These are phyloP conservation scores for Amaurobius ferox DNA, from an alignment of 2,888 invertebrate species.

Conservation along the genomic window DNA sequence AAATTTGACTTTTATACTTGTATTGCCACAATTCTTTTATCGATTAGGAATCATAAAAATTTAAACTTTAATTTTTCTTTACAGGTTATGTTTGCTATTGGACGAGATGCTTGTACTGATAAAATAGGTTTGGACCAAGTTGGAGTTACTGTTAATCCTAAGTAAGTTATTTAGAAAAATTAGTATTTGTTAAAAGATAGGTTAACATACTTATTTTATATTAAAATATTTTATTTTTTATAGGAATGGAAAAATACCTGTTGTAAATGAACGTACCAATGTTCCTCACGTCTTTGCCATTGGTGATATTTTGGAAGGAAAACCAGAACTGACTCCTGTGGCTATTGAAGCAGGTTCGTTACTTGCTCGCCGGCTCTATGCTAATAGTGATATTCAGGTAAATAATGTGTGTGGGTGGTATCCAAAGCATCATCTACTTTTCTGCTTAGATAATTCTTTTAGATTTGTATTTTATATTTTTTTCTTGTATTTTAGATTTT, in stretches of 20 bases:
- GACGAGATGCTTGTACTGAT: constrained; percentile 80
- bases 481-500: too few species aligned
- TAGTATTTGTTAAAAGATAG: neutral
- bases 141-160: constrained; percentile 83
- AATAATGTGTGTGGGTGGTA: too few species aligned
- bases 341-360: constrained; percentile 93
- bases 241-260: constrained; percentile 83
- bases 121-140: constrained; percentile 82
- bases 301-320: constrained; percentile 86
- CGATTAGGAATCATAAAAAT: too few species aligned
- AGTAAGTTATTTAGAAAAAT: constrained; percentile 74
- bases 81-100: constrained; percentile 81
- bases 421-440: too few species aligned
- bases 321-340: constrained; percentile 96
- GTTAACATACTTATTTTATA: too few species aligned
- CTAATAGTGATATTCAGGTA: constrained; percentile 58
- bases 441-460: too few species aligned
- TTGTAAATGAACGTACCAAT: constrained; percentile 88
- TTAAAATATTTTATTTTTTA: constrained; percentile 25
- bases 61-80: constrained; percentile 66
- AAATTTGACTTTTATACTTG: too few species aligned
- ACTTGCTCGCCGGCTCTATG: constrained; percentile 82
- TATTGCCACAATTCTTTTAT: too few species aligned
- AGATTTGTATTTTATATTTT: too few species aligned
- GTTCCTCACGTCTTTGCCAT: constrained; percentile 93